Conservation (phyloP, 2,797 vertebrate genomes). For the Bovichtus diacanthus region DNA sequence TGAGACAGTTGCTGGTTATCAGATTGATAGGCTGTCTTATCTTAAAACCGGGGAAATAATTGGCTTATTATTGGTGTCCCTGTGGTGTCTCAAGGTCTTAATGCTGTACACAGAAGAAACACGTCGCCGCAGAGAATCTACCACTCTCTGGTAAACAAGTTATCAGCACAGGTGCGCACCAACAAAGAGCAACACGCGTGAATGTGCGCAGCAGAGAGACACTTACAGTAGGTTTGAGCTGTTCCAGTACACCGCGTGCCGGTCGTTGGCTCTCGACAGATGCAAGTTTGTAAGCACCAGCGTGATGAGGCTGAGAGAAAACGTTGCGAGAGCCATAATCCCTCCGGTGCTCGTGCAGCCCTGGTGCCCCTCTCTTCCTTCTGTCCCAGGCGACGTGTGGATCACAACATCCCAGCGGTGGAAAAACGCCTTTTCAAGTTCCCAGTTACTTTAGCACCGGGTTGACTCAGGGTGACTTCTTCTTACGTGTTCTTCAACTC, state of each 20-base stretch:
- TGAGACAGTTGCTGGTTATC: not conserved
- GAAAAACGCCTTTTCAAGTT: slow-evolving; percentile 61
- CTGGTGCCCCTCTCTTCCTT: slow-evolving; percentile 61
- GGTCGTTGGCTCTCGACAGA: slow-evolving; percentile 79
- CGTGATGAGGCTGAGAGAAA: slow-evolving; percentile 81
- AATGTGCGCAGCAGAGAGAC: slow-evolving; percentile 8
- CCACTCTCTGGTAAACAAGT: slow-evolving; percentile 41
- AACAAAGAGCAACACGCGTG: no score
- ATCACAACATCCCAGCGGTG: slow-evolving; percentile 81
- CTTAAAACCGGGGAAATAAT: not conserved
- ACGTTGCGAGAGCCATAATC: slow-evolving; percentile 82
- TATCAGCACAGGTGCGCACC: slow-evolving; percentile 48
- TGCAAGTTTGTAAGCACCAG: slow-evolving; percentile 81
- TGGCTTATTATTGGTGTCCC: not conserved
- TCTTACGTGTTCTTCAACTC: slow-evolving; percentile 75
- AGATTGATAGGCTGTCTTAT: not conserved
- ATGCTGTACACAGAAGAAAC: slow-evolving; percentile 12
- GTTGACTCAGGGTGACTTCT: slow-evolving; percentile 39
- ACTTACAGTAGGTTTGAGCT: slow-evolving; percentile 85
- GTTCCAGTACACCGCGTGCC: slow-evolving; percentile 86
- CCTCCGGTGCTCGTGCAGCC: slow-evolving; percentile 62
- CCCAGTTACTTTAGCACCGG: slow-evolving; percentile 55
- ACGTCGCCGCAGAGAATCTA: slow-evolving; percentile 7
- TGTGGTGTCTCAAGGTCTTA: not conserved
- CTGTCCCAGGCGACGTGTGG: slow-evolving; percentile 56